These are phyloP conservation scores for Orthosia cruda DNA, from an alignment of 2,888 invertebrate genomes.

Conservation along the genomic window DNA sequence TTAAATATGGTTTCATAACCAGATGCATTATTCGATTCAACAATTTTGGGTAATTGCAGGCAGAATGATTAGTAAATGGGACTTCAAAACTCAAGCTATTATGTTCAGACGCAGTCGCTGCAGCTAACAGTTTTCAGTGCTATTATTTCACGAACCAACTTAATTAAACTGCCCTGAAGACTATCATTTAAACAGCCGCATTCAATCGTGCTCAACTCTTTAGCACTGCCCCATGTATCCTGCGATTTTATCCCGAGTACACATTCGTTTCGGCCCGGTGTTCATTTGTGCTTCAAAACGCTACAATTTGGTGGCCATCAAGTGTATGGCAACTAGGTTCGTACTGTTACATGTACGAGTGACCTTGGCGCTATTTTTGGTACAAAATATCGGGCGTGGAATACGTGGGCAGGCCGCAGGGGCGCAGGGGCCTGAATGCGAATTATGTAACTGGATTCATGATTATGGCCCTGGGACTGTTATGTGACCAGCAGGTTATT, in stretches of 20 bases:
- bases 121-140: slow-evolving; percentile 4
- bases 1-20: slow-evolving; percentile 79
- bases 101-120: neutral
- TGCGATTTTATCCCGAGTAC: slow-evolving; percentile 21
- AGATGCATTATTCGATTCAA: slow-evolving; percentile 42
- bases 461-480: slow-evolving; percentile 18
- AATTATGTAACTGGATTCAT: slow-evolving; percentile 58
- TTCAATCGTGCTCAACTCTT: slow-evolving; percentile 21
- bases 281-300: slow-evolving; percentile 59
- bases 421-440: slow-evolving; percentile 36
- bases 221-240: slow-evolving; percentile 20
- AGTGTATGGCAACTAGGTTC: slow-evolving; percentile 40
- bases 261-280: slow-evolving; percentile 52
- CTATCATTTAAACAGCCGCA: slow-evolving; percentile 20
- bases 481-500: slow-evolving; percentile 14
- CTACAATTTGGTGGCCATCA: slow-evolving; percentile 51
- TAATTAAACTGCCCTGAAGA: slow-evolving; percentile 35
- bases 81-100: neutral
- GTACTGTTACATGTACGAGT: slow-evolving; percentile 36
- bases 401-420: slow-evolving; percentile 47
- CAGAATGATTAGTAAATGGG: neutral
- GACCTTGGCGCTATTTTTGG: slow-evolving; percentile 67
- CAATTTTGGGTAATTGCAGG: neutral
- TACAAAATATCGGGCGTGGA: slow-evolving; percentile 52
- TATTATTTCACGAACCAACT: slow-evolving; percentile 17